A percentile compares a stretch with the other conserved stretches of the same genome.
Evolutionary conservation across 2,888 invertebrate species (phyloP).

Genomic region (Mechanitis messenoides): DNA sequence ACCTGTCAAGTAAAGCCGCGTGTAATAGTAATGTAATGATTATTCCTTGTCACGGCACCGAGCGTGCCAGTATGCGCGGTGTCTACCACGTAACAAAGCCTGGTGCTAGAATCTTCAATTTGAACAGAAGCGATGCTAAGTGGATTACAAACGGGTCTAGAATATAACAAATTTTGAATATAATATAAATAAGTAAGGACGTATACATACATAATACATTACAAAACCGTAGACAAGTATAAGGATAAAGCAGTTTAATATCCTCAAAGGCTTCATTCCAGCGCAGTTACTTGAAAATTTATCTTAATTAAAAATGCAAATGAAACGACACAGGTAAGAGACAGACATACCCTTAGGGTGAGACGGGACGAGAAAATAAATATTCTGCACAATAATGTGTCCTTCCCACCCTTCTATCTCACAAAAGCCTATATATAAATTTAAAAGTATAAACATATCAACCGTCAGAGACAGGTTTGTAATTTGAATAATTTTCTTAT

Average conservation of each 20-base stretch:
- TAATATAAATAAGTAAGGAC: no score
- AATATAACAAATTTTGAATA: no score
- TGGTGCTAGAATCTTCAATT: no score
- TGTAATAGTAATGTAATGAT: no score
- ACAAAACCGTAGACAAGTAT: background rate
- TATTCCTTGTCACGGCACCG: no score
- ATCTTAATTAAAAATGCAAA: conserved; percentile 25
- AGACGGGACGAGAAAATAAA: conserved; percentile 25
- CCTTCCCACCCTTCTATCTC: conserved; percentile 17
- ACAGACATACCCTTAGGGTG: conserved; percentile 8
- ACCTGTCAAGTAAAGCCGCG: no score
- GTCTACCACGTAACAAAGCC: no score
- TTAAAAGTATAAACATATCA: background rate
- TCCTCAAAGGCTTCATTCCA: conserved; percentile 2
- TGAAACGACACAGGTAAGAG: conserved; percentile 12
- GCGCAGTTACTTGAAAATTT: conserved; percentile 6
- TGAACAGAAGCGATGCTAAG: no score
- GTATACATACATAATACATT: background rate
- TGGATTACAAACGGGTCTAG: no score
- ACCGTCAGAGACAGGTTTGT: no score
- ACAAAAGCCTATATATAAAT: conserved; percentile 23
- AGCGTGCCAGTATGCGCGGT: no score
- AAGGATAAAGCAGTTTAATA: background rate
- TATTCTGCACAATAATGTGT: conserved; percentile 30
- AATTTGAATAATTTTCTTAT: no score